phyloP scores from a whole-genome alignment of 2,113 vertebrate species.

The Atlantisia rogersi region DNA sequence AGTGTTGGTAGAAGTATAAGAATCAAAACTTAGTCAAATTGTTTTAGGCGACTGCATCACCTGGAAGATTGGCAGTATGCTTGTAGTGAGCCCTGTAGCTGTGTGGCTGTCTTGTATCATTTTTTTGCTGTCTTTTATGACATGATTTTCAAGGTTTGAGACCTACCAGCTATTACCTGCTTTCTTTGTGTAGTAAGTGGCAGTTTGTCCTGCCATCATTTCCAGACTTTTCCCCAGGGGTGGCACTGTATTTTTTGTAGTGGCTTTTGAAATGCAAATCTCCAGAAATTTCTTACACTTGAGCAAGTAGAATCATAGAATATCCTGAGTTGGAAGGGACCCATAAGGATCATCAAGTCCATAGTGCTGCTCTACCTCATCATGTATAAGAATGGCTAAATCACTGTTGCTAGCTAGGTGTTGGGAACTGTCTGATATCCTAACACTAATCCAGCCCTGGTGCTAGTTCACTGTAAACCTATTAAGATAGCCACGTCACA shows the following conservation, averaged over 20 bases:
- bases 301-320: neutral
- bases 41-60: neutral
- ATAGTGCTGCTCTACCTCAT: neutral
- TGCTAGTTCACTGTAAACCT: neutral
- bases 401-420: neutral
- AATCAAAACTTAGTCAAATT: neutral
- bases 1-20: neutral
- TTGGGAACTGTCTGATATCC: neutral
- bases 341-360: no score
- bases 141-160: neutral
- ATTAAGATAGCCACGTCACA: rapidly evolving
- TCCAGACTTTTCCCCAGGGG: neutral
- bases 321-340: no score
- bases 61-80: neutral
- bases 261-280: neutral
- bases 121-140: neutral
- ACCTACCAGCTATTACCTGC: neutral
- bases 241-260: neutral
- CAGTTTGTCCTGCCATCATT: neutral
- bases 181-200: neutral
- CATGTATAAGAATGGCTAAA: neutral
- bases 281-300: neutral
- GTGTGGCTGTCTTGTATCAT: neutral
- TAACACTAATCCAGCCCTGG: neutral
- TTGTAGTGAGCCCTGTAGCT: neutral